Conservation (phyloP, 2,113 vertebrate species). For the Gavia stellata region DNA sequence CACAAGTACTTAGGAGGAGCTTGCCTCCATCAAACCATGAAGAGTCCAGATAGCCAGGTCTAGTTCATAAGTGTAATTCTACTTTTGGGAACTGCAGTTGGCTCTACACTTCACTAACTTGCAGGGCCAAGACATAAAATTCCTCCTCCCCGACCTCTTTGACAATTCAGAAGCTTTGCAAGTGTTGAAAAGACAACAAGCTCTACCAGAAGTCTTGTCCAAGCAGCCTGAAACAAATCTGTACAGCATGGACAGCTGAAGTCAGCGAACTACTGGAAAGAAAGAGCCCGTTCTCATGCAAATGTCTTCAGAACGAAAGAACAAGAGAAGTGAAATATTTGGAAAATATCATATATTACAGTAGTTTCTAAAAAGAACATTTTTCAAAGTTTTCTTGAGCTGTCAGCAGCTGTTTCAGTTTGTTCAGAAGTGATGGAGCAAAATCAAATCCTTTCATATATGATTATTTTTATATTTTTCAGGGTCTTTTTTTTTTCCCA, state of each 20-base stretch:
- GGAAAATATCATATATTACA: not conserved
- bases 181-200: not conserved
- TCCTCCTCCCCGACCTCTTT: not conserved
- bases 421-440: slow-evolving; percentile 28
- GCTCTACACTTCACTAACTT: not conserved
- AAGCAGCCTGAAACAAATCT: not conserved
- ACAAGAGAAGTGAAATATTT: not conserved
- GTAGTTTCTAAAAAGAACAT: not conserved
- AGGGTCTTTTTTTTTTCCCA: not conserved
- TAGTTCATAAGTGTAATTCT: not conserved
- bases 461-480: slow-evolving; percentile 59
- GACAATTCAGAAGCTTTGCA: not conserved
- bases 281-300: not conserved
- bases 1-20: not conserved
- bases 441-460: slow-evolving; percentile 33
- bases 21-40: not conserved
- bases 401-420: slow-evolving; percentile 45
- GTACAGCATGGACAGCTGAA: not conserved
- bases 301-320: not conserved
- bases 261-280: not conserved
- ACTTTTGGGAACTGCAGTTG: not conserved
- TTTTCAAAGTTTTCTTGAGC: slow-evolving; percentile 20
- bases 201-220: not conserved
- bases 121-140: not conserved
- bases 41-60: not conserved